These are phyloP conservation scores for Sapayoa aenigma DNA, from an alignment of 2,113 vertebrate species.

Conservation along the genomic window DNA sequence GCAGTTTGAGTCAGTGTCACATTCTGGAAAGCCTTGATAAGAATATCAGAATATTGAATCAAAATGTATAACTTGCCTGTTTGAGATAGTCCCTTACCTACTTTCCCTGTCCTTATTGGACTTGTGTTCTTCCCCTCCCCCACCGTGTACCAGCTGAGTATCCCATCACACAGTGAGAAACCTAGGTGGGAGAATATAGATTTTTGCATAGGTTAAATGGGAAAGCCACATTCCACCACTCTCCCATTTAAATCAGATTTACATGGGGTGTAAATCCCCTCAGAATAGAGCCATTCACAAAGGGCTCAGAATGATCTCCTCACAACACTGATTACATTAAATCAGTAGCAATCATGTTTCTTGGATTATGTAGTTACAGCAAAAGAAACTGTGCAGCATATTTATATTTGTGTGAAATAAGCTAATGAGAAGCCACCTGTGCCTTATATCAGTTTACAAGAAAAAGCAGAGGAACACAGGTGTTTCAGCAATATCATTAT, in stretches of 20 bases:
- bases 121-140: constrained; percentile 28
- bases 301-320: constrained; percentile 46
- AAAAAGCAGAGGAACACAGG: constrained; percentile 48
- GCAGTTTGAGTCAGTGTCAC: constrained; percentile 61
- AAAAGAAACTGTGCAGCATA: constrained; percentile 47
- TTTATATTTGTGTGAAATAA: constrained; percentile 75
- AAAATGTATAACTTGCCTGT: constrained; percentile 56
- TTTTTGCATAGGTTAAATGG: constrained; percentile 66
- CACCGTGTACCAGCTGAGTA: neutral
- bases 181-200: constrained; percentile 46
- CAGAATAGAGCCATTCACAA: constrained; percentile 56
- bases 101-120: constrained; percentile 22
- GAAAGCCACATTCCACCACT: constrained; percentile 60
- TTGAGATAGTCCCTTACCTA: constrained; percentile 50
- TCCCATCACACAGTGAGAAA: constrained; percentile 39
- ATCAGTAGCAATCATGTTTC: constrained; percentile 63
- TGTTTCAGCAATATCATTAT: constrained; percentile 38
- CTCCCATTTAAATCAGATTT: constrained; percentile 69
- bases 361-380: constrained; percentile 61
- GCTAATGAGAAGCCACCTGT: constrained; percentile 72
- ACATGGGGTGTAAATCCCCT: constrained; percentile 65
- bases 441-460: constrained; percentile 43
- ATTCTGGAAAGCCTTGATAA: constrained; percentile 73
- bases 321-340: constrained; percentile 63
- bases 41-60: constrained; percentile 71